Conservation (phyloP, 2,797 vertebrate species). For the Calcarius lapponicus region DNA sequence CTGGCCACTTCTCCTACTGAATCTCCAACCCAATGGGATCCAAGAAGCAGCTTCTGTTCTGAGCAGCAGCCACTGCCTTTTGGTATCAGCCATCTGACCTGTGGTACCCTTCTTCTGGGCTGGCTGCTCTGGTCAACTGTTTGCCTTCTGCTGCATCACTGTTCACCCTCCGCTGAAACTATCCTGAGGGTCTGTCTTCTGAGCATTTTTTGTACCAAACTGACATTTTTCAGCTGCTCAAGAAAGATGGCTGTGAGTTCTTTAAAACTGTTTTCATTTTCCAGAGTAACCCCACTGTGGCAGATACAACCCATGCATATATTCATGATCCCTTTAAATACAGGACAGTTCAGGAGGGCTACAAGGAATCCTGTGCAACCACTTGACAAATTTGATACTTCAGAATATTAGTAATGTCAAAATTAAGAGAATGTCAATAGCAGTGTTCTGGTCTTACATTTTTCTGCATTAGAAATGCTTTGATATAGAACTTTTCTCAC, state of each 20-base stretch:
- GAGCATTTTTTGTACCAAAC: not conserved
- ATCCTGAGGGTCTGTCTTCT: not conserved
- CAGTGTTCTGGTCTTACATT: not conserved
- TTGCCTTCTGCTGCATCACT: not conserved
- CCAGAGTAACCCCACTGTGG: not conserved
- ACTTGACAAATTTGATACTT: not conserved
- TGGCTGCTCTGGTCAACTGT: not conserved
- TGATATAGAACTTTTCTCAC: not conserved
- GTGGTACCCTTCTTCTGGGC: fast-evolving
- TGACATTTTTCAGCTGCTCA: not conserved
- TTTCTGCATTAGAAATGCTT: not conserved
- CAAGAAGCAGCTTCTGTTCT: not conserved
- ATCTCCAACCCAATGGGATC: not conserved
- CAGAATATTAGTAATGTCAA: not conserved
- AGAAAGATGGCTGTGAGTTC: not conserved
- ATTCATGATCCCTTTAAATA: not conserved
- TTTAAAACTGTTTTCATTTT: not conserved
- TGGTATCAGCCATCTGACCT: fast-evolving
- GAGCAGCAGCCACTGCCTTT: not conserved
- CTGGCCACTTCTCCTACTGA: not conserved
- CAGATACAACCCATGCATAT: not conserved
- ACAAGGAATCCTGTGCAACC: not conserved
- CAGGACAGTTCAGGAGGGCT: not conserved
- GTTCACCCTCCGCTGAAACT: not conserved
- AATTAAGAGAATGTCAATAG: not conserved